Evolutionary conservation across 1,140 invertebrate genomes (phyloP).

Genomic region (Ctenoplectra terminalis): DNA sequence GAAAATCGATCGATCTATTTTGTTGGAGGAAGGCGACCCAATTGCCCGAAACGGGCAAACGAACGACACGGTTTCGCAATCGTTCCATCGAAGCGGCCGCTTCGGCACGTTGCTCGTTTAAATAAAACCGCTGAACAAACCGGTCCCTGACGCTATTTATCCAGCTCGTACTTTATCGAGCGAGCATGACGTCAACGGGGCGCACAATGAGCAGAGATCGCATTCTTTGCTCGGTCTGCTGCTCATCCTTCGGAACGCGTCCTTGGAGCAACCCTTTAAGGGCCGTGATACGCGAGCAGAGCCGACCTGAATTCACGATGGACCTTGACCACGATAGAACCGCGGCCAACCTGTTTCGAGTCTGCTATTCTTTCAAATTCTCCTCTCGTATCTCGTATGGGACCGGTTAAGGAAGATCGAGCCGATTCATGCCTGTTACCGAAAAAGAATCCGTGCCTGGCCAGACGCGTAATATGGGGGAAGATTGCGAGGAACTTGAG

Average conservation of each 20-base stretch:
- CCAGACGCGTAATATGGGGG: neutral
- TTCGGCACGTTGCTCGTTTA: conserved; percentile 9
- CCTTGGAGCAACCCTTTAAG: conserved; percentile 69
- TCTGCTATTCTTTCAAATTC: conserved; percentile 28
- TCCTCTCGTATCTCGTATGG: neutral
- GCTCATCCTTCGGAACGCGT: conserved; percentile 56
- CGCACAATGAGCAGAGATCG: conserved; percentile 5
- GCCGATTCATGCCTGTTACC: conserved; percentile 14
- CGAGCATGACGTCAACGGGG: conserved; percentile 17
- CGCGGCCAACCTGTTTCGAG: conserved; percentile 38
- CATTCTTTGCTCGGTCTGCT: conserved; percentile 15
- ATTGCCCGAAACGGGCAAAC: conserved; percentile 25
- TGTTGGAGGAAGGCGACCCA: conserved; percentile 5
- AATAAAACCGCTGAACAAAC: conserved; percentile 39
- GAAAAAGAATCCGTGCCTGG: neutral
- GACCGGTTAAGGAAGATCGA: conserved; percentile 52
- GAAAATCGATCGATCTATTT: conserved; percentile 12
- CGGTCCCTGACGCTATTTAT: conserved; percentile 36
- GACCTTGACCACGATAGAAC: conserved; percentile 73
- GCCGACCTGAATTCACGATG: conserved; percentile 56
- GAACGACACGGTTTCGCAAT: conserved; percentile 1
- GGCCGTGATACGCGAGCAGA: conserved; percentile 10
- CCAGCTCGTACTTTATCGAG: conserved; percentile 26
- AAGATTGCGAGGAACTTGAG: neutral
- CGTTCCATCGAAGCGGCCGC: neutral